These are phyloP conservation scores for Papilio polyxenes DNA, from an alignment of 1,140 invertebrate genomes.

Conservation along the genomic window DNA sequence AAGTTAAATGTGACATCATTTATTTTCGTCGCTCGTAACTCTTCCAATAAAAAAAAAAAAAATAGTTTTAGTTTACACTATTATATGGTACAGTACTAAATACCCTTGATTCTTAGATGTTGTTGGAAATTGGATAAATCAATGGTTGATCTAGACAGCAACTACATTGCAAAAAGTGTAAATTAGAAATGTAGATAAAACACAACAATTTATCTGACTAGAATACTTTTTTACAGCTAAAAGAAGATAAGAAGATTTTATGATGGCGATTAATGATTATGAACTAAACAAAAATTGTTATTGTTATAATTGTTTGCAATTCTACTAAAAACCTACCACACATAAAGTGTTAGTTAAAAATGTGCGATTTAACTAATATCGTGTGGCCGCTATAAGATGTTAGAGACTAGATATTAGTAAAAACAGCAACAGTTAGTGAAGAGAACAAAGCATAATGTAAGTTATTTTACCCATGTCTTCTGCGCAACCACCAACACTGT, in stretches of 20 bases:
- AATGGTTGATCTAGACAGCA: no score
- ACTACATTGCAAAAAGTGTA: no score
- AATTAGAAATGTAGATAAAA: not conserved
- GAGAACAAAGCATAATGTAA: constrained; percentile 42
- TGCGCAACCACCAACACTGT: constrained; percentile 39
- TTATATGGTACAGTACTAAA: no score
- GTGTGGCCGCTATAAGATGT: not conserved
- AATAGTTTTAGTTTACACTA: no score
- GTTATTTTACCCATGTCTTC: constrained; percentile 47
- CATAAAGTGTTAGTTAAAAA: not conserved
- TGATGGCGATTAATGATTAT: not conserved
- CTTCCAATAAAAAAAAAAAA: no score
- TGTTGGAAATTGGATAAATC: no score
- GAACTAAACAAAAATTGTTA: not conserved
- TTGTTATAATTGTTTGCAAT: not conserved
- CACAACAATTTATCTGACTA: not conserved
- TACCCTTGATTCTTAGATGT: no score
- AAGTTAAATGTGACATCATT: no score
- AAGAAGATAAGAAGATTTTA: not conserved
- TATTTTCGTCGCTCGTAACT: no score
- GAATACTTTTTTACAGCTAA: not conserved
- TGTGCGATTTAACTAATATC: not conserved
- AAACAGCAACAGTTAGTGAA: constrained; percentile 27
- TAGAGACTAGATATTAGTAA: constrained; percentile 10
- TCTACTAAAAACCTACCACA: not conserved